Evolutionary conservation across 2,113 vertebrate genomes (phyloP).

Genomic region (Accipiter cooperii): DNA sequence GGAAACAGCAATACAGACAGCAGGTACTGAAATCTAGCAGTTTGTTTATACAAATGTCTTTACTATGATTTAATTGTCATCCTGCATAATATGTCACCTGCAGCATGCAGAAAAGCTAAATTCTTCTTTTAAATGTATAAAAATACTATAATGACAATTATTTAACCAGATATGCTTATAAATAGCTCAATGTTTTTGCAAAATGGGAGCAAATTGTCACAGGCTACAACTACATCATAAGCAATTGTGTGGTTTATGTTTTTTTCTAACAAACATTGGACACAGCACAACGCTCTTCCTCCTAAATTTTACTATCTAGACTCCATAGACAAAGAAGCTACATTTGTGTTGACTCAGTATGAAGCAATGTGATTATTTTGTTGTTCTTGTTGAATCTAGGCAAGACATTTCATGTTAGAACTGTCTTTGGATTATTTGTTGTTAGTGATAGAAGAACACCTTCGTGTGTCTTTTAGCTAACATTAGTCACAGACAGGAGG

Average conservation of each 20-base stretch:
- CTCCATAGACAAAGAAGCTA: neutral
- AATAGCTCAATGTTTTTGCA: neutral
- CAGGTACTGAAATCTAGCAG: neutral
- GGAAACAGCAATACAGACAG: neutral
- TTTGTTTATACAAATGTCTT: neutral
- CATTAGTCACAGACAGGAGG: conserved; percentile 23
- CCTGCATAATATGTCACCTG: neutral
- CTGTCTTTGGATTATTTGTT: conserved; percentile 26
- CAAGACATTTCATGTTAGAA: conserved; percentile 16
- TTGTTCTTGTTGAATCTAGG: neutral
- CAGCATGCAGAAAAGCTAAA: neutral
- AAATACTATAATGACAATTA: neutral
- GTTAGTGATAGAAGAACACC: conserved; percentile 11
- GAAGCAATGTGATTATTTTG: neutral
- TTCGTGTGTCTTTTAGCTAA: neutral
- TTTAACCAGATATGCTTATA: neutral
- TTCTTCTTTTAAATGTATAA: neutral
- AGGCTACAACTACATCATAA: neutral
- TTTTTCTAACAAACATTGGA: neutral
- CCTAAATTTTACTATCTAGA: neutral
- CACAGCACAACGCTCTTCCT: neutral
- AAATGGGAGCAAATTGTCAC: neutral
- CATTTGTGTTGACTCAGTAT: neutral
- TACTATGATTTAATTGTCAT: neutral
- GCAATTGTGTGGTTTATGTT: neutral